Base-by-base conservation (phyloP, 2,797 vertebrate genomes). In the Coracias cyanogaster region DNA sequence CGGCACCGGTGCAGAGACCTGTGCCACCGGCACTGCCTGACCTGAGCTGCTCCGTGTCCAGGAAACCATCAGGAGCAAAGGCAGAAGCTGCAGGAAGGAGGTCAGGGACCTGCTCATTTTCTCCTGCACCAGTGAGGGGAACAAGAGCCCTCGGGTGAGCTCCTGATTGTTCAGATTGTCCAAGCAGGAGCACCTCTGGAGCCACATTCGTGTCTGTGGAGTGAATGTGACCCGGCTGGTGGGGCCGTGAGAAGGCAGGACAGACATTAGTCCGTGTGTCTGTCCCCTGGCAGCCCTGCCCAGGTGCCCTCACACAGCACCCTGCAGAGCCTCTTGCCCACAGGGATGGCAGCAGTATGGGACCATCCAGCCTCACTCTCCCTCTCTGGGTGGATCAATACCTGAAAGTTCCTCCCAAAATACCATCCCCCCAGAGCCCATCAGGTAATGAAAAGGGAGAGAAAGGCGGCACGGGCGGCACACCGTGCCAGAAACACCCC, bases 211-310 rank as follows among this genome's bases (percentile, higher is more conserved):
- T n/a, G n/a, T 20, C n/a, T 37, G 15, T 21, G 26, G 46, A 46
- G 45, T 20, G 35, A 80, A 37, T 2, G 2, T 31, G 43, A 39
- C 13, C 18, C 33, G 0, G 4, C 31, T 45, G 2, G 0, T 28
- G 49, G 28, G 39, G 62, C 66, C 1, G 3, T 1, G 1, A 31
- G 15, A 26, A 46, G 16, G 18, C 43, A 73, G 61, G 16, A 25
- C 0, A 1, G 52, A n/a, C 43, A 12, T 54, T 3, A 33, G 21
- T 33, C 65, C 7, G 0, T 49, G 73, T n/a, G 41, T 61, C 73
- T 78, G 43, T 62, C 29, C 33, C 24, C 65, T 65, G 51, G 46
- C 28, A 78, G 54, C 64, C 46, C 54, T 69, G 9, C 13, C n/a
- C 43, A 8, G 14, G 25, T 60, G n/a, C 31, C 58, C n/a, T 3